Percentiles rank a stretch among this genome's conserved stretches.
phyloP scores from a whole-genome alignment of 2,113 vertebrate species.

The Hassar affinis region DNA sequence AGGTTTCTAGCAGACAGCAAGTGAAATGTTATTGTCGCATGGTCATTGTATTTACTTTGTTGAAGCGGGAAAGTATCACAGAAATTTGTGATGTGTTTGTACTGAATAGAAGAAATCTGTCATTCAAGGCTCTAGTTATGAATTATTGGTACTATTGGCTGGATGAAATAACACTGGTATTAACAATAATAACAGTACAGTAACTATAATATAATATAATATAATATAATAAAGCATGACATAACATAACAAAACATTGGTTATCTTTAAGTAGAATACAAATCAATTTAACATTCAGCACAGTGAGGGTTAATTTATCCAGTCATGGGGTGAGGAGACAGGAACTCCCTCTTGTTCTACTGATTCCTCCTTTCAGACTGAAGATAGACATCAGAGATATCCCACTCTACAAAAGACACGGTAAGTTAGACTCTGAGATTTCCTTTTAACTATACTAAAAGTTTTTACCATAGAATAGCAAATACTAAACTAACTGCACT shows the following conservation, averaged over 20 bases:
- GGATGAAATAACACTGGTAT: too few relatives aligned
- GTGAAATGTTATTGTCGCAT: neutral
- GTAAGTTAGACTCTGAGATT: constrained; percentile 22
- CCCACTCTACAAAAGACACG: neutral
- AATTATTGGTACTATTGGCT: neutral
- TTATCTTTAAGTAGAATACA: neutral
- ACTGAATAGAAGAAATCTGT: neutral
- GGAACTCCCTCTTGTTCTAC: constrained; percentile 18
- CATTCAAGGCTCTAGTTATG: neutral
- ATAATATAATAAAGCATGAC: too few relatives aligned
- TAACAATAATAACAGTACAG: too few relatives aligned
- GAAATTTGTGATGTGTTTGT: neutral
- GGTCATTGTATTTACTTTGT: neutral
- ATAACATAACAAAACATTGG: neutral
- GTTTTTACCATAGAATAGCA: neutral
- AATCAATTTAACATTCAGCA: neutral
- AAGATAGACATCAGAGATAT: neutral
- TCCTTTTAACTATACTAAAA: neutral
- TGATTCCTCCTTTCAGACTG: constrained; percentile 7
- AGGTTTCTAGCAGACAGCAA: neutral
- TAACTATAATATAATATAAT: too few relatives aligned
- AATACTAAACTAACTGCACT: neutral
- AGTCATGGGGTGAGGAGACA: neutral
- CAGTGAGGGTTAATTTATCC: constrained; percentile 17
- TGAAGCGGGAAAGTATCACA: neutral